Conservation (phyloP, 2,113 vertebrate species). For the Mesocricetus auratus region DNA sequence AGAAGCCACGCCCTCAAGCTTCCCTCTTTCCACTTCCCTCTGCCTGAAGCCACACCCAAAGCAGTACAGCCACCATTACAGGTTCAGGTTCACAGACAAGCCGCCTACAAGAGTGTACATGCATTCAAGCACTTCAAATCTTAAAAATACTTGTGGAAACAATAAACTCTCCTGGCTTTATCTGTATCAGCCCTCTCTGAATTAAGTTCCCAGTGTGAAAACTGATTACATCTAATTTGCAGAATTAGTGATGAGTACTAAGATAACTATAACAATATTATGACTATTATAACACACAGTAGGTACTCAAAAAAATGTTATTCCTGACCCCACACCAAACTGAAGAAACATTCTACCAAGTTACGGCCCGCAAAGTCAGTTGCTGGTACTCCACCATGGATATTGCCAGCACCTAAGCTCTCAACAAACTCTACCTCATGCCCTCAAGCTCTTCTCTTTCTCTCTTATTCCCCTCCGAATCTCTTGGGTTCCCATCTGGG, state of each 20-base stretch:
- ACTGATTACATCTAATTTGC: background rate
- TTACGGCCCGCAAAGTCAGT: background rate
- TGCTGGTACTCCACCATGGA: background rate
- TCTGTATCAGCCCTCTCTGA: background rate
- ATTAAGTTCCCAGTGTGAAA: background rate
- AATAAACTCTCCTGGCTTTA: background rate
- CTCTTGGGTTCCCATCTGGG: background rate
- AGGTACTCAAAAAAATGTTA: background rate
- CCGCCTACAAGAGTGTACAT: too few relatives aligned
- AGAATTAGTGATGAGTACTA: background rate
- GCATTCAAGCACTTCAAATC: background rate
- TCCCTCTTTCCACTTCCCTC: too few relatives aligned
- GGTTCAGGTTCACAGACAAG: too few relatives aligned
- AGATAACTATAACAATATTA: conserved; percentile 16
- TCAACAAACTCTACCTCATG: background rate
- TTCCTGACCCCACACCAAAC: background rate
- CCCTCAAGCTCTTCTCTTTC: background rate
- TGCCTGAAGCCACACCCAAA: too few relatives aligned
- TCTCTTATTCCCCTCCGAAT: background rate
- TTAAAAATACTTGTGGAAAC: background rate
- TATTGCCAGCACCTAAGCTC: background rate
- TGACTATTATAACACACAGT: background rate
- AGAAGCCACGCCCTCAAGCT: too few relatives aligned
- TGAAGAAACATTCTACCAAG: background rate
- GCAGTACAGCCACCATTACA: too few relatives aligned